phyloP scores from a whole-genome alignment of 2,888 invertebrate species.

The Minunthozetes semirufus region DNA sequence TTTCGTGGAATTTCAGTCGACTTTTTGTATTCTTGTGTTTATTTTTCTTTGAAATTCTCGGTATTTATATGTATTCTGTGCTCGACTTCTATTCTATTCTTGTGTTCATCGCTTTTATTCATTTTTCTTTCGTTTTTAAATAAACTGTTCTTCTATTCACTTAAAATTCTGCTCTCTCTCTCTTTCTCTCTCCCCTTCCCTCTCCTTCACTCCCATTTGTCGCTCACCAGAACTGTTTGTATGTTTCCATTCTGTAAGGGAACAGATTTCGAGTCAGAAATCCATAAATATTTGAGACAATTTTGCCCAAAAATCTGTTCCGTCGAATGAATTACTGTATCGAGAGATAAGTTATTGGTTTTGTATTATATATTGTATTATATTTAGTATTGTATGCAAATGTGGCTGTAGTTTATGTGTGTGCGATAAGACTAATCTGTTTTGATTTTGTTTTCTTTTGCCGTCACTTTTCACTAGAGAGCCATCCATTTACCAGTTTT shows the following conservation, averaged over 20 bases:
- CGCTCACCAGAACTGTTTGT: neutral
- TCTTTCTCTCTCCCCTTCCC: neutral
- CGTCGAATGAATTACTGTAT: slow-evolving; percentile 14
- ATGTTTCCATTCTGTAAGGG: neutral
- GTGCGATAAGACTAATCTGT: slow-evolving; percentile 16
- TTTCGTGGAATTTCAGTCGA: neutral
- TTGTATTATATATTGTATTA: slow-evolving; percentile 1
- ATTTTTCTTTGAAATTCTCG: neutral
- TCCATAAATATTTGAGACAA: slow-evolving; percentile 23
- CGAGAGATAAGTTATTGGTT: slow-evolving; percentile 19
- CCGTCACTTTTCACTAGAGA: slow-evolving; percentile 13
- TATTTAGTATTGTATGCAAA: neutral
- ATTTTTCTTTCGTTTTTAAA: neutral
- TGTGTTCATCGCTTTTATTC: neutral
- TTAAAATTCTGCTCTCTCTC: neutral
- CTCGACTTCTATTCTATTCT: neutral
- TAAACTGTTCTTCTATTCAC: neutral
- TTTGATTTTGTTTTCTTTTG: slow-evolving; percentile 20
- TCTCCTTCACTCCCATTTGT: neutral
- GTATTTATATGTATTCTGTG: neutral
- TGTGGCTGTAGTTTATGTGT: slow-evolving; percentile 10
- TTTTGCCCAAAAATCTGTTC: neutral
- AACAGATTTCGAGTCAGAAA: slow-evolving; percentile 18
- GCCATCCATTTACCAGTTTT: neutral
- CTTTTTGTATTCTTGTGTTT: neutral